Base-by-base conservation (phyloP, 2,888 invertebrate species). In the Nomada hirtipes region DNA sequence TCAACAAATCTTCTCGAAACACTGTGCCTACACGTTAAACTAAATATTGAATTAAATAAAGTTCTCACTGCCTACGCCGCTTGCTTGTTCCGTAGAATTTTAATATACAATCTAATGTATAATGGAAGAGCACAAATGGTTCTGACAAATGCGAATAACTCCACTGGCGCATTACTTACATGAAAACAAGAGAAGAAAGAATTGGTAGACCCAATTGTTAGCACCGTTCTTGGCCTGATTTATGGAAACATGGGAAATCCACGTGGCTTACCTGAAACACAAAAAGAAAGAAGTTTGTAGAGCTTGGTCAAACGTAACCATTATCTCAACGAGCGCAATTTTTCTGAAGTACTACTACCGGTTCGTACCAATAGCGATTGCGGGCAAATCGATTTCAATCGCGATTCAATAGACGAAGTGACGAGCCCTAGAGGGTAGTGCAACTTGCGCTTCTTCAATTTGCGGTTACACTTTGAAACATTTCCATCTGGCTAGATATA, bases 211-310 rank as follows among this genome's bases (percentile, higher is more conserved):
- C 13, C 0, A 10, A 26, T 20, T 42, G n/a, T 42, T 15, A 26
- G 7, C 55, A 29, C n/a, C 55, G 15, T 42, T 26, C 10, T 2
- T 4, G 29, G 10, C 13, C 29, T 29, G 57, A 73, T 59, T 65
- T 65, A 23, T 36, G 47, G 36, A 55, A 57, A 47, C 36, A 20
- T 15, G 53, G 15, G 53, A 52, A 44, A 59, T 50, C 20, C 11
- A 4, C 13, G 50, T 9, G 20, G 42, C 79, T 59, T 69, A 79
- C 79, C 79, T 79, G 70, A 15, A 79, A 79, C 55, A 50, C 18
- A 77, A 23, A 55, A 47, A 36, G 50, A 36, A 23, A 53, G 11
- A 18, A 36, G 20, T 73, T 67, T 20, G 23, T 65, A 57, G 36
- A 20, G 44, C 60, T 67, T 68, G 36, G 68, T 68, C 20, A 68